Percentiles rank a stretch among this genome's conserved stretches.
These are phyloP conservation scores for Epizoanthus rinbou DNA, from an alignment of 92 coral and sea anemone species.

Conservation along the genomic window DNA sequence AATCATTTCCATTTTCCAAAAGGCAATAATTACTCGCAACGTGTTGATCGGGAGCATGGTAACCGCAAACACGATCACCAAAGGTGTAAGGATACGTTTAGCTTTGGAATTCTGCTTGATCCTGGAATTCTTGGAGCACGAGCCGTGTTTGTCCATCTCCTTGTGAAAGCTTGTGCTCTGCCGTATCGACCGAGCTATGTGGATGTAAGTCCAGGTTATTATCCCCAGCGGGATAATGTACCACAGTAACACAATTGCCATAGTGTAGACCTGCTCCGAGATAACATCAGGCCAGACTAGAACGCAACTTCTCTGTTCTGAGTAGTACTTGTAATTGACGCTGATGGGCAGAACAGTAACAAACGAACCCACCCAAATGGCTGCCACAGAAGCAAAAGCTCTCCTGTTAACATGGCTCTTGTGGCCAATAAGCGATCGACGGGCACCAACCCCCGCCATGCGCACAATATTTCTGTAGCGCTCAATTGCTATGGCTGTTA, in stretches of 20 bases:
- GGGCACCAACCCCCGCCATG: constrained; percentile 3
- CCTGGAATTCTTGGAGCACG: constrained; percentile 29
- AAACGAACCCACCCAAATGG: constrained; percentile 33
- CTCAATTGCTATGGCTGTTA: constrained; percentile 44
- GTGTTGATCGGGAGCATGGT: constrained; percentile 26
- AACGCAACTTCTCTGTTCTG: not conserved
- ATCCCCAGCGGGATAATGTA: constrained; percentile 37
- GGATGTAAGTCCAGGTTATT: constrained; percentile 37
- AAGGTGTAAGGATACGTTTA: constrained; percentile 24
- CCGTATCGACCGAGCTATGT: constrained; percentile 31
- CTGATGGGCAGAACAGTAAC: constrained; percentile 15
- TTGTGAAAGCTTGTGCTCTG: constrained; percentile 37
- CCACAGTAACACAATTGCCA: constrained; percentile 18
- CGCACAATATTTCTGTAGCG: constrained; percentile 37
- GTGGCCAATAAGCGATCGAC: constrained; percentile 14
- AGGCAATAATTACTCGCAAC: constrained; percentile 10
- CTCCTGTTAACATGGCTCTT: not conserved
- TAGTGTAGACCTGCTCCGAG: constrained; percentile 7
- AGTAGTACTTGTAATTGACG: constrained; percentile 2
- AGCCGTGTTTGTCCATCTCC: constrained; percentile 19
- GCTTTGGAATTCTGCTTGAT: constrained; percentile 35
- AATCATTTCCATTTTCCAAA: constrained; percentile 1
- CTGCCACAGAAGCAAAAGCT: not conserved
- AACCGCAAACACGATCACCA: constrained; percentile 26
- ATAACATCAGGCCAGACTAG: not conserved